A percentile compares a stretch with the other conserved stretches of the same genome.
These are phyloP conservation scores for Enoplosus armatus DNA, from an alignment of 2,797 vertebrate species.

Conservation along the genomic window DNA sequence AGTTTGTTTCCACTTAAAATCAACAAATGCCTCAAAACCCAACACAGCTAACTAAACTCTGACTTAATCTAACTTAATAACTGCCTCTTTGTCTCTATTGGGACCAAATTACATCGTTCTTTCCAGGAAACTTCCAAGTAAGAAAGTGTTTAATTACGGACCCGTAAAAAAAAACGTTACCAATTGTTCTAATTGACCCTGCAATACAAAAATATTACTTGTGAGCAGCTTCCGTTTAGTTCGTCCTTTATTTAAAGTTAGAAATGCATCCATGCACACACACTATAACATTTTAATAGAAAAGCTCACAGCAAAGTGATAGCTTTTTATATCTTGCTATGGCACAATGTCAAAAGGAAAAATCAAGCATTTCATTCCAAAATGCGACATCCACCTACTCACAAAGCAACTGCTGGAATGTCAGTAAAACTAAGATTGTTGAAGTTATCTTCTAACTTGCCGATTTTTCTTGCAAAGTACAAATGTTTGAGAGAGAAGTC, in stretches of 20 bases:
- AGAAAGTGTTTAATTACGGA: not conserved
- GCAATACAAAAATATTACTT: slow-evolving; percentile 26
- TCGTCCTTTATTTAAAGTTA: slow-evolving; percentile 56
- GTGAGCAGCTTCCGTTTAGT: slow-evolving; percentile 52
- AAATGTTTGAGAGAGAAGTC: slow-evolving; percentile 37
- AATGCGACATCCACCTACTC: slow-evolving; percentile 60
- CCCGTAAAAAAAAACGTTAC: not conserved
- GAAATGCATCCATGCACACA: slow-evolving; percentile 55
- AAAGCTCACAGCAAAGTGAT: slow-evolving; percentile 70
- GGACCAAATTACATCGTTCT: not conserved
- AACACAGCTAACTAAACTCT: not conserved
- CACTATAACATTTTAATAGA: slow-evolving; percentile 66
- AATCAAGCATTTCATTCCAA: slow-evolving; percentile 56
- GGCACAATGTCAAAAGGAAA: slow-evolving; percentile 51
- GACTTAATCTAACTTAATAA: not conserved
- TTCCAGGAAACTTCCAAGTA: not conserved
- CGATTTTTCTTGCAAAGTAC: slow-evolving; percentile 31
- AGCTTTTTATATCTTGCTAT: slow-evolving; percentile 47
- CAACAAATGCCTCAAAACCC: not conserved
- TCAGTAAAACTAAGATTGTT: slow-evolving; percentile 37
- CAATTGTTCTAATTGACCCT: not conserved
- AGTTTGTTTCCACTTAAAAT: not conserved
- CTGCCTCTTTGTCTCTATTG: not conserved
- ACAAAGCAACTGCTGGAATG: slow-evolving; percentile 50
- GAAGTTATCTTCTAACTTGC: slow-evolving; percentile 48